phyloP scores from a whole-genome alignment of 2,113 vertebrate species.

The Solea senegalensis region DNA sequence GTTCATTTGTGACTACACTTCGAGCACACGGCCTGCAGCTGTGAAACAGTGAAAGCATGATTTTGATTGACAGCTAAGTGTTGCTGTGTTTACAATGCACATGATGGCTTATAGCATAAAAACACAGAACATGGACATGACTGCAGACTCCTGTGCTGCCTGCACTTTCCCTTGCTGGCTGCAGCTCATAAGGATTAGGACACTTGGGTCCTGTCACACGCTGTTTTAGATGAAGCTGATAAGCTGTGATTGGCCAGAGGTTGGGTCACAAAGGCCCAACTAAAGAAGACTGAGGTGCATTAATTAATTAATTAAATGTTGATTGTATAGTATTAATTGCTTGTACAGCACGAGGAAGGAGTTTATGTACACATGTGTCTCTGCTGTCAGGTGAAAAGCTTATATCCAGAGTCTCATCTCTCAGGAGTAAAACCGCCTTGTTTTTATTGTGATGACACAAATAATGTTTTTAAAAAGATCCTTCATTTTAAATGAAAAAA shows the following conservation, averaged over 20 bases:
- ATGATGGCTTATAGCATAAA: not conserved
- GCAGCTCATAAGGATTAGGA: constrained; percentile 49
- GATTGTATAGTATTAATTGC: constrained; percentile 25
- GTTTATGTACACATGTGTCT: not conserved
- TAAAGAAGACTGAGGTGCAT: constrained; percentile 4
- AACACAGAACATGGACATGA: constrained; percentile 8
- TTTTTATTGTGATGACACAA: not conserved
- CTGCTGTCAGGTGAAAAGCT: not conserved
- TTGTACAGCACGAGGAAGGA: not conserved
- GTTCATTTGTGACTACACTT: not conserved
- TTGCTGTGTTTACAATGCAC: constrained; percentile 5
- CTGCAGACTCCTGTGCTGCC: constrained; percentile 19
- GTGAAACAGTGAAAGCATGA: not conserved
- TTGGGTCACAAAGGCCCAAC: not conserved
- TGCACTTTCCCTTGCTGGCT: constrained; percentile 55
- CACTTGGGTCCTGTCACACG: constrained; percentile 16
- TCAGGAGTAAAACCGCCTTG: not conserved
- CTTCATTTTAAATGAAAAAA: too few relatives aligned
- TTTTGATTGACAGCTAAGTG: constrained; percentile 7
- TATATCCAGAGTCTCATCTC: not conserved
- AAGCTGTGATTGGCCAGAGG: constrained; percentile 40
- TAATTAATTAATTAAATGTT: constrained; percentile 5
- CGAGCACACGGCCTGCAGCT: not conserved
- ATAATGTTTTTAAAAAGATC: too few relatives aligned
- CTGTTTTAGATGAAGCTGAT: constrained; percentile 13